Evolutionary conservation across 2,113 vertebrate species (phyloP).

Genomic region (Mustela lutreola): DNA sequence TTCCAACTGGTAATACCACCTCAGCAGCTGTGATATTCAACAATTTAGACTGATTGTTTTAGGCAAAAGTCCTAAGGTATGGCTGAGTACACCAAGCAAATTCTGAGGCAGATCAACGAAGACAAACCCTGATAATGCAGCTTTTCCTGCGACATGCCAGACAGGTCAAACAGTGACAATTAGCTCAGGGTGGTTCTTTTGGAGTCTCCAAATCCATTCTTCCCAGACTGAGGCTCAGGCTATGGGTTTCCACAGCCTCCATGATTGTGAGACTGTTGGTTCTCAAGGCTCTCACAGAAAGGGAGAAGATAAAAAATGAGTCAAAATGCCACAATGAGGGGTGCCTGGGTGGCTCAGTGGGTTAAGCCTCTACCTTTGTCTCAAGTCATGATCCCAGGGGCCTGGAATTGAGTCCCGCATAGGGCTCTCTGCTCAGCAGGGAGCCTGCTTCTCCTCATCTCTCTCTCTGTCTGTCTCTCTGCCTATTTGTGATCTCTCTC

Average conservation of each 20-base stretch:
- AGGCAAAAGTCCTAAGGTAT: background rate
- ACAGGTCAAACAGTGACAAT: background rate
- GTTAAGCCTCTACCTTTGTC: too few species aligned
- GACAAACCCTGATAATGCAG: background rate
- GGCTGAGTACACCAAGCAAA: background rate
- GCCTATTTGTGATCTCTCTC: too few species aligned
- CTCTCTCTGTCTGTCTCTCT: too few species aligned
- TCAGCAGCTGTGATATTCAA: background rate
- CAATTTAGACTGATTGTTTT: background rate
- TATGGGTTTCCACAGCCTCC: background rate
- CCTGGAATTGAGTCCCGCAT: too few species aligned
- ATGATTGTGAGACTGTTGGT: background rate
- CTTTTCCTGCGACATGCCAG: background rate
- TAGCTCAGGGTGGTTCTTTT: background rate
- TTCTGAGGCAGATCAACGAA: background rate
- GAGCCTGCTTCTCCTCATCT: too few species aligned
- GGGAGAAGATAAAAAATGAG: background rate
- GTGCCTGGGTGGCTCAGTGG: too few species aligned
- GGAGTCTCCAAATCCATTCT: background rate
- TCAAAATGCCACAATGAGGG: too few species aligned
- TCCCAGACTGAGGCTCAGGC: background rate
- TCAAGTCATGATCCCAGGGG: too few species aligned
- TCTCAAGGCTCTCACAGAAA: background rate
- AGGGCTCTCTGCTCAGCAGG: too few species aligned
- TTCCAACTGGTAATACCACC: background rate